Conservation (phyloP, 2,888 invertebrate genomes). For the Eupelmus urozonus region DNA sequence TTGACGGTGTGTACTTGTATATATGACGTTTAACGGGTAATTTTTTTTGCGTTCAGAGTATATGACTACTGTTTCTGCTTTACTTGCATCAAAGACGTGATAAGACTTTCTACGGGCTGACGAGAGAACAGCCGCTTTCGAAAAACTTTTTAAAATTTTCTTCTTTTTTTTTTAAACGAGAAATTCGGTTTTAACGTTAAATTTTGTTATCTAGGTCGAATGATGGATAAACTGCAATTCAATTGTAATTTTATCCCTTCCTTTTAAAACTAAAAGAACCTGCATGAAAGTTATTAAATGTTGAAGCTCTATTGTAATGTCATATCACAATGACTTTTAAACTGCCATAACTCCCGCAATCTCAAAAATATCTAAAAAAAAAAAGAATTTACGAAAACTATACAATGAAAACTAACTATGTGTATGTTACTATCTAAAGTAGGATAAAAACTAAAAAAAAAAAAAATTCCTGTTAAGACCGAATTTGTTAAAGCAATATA, state of each 20-base stretch:
- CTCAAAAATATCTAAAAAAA: neutral
- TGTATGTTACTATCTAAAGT: neutral
- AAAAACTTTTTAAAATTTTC: too few relatives aligned
- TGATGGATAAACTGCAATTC: too few relatives aligned
- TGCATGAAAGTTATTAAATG: neutral
- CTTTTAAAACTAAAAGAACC: too few relatives aligned
- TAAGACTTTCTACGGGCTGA: too few relatives aligned
- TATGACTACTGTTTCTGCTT: neutral
- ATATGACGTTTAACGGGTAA: conserved; percentile 15
- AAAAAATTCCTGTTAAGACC: conserved; percentile 1
- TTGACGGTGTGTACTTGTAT: conserved; percentile 19
- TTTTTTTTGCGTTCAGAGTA: conserved; percentile 9
- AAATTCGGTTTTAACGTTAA: conserved; percentile 1
- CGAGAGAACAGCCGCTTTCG: too few relatives aligned
- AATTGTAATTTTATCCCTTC: too few relatives aligned
- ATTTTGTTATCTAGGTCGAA: too few relatives aligned
- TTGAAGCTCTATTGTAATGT: conserved; percentile 5
- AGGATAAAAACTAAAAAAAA: neutral
- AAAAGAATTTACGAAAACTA: neutral
- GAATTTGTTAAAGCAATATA: conserved; percentile 27
- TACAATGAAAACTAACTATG: neutral
- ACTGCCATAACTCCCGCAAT: conserved; percentile 16
- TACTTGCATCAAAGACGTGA: neutral
- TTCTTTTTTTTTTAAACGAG: neutral
- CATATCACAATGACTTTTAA: conserved; percentile 9